Conservation (phyloP, 1,140 invertebrate species). For the Meloidogyne floridensis region DNA sequence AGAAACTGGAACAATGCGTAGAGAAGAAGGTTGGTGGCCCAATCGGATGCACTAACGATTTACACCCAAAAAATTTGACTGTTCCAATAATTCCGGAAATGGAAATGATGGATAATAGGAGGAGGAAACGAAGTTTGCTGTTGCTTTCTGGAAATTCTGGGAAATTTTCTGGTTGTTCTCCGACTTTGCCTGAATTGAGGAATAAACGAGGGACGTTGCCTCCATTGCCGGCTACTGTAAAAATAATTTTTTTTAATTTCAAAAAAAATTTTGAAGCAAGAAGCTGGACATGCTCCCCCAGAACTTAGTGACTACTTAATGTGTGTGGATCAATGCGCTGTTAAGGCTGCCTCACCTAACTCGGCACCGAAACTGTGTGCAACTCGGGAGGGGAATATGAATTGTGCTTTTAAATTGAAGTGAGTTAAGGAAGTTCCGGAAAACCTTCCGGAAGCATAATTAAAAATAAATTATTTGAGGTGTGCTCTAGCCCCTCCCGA, state of each 20-base stretch:
- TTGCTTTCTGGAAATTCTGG: neutral
- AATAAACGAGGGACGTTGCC: neutral
- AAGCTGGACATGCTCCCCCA: slow-evolving; percentile 42
- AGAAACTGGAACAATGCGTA: slow-evolving; percentile 52
- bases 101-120: slow-evolving; percentile 6
- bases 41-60: slow-evolving; percentile 54
- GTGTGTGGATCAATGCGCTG: slow-evolving; percentile 62
- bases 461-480: slow-evolving; percentile 16
- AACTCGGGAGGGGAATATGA: slow-evolving; percentile 47
- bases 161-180: neutral
- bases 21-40: slow-evolving; percentile 53
- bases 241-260: slow-evolving; percentile 11
- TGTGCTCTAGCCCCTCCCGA: slow-evolving; percentile 62
- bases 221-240: neutral
- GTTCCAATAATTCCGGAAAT: slow-evolving; percentile 52
- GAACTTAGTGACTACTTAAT: slow-evolving; percentile 52
- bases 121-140: slow-evolving; percentile 6
- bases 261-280: slow-evolving; percentile 38
- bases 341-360: slow-evolving; percentile 51
- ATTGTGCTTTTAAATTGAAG: slow-evolving; percentile 64
- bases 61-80: slow-evolving; percentile 52
- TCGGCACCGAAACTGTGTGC: slow-evolving; percentile 38
- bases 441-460: neutral
- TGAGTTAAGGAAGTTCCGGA: slow-evolving; percentile 20
- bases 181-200: neutral